These are phyloP conservation scores for Caiman crocodilus DNA, from an alignment of 2,797 vertebrate species.

Conservation along the genomic window DNA sequence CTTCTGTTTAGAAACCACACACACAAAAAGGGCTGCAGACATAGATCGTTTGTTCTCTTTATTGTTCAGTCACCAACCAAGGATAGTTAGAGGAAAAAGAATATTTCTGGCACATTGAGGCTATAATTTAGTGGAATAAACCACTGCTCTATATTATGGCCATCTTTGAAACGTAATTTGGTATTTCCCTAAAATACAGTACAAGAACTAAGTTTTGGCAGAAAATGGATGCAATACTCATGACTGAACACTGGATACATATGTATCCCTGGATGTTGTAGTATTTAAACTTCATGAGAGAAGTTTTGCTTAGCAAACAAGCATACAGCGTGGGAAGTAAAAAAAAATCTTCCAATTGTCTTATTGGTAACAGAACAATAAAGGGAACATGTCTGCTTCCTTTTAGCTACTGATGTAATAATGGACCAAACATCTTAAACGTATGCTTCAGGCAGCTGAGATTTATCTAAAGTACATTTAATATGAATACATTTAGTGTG, in stretches of 20 bases:
- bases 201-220: slow-evolving; percentile 52
- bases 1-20: neutral
- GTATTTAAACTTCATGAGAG: slow-evolving; percentile 40
- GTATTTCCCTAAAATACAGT: slow-evolving; percentile 44
- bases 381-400: neutral
- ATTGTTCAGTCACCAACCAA: neutral
- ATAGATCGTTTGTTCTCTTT: neutral
- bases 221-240: slow-evolving; percentile 35
- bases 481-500: neutral
- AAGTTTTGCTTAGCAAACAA: slow-evolving; percentile 28
- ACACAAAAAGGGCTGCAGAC: neutral
- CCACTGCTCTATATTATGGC: neutral
- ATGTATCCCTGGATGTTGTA: slow-evolving; percentile 28
- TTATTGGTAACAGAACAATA: neutral
- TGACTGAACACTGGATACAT: slow-evolving; percentile 39
- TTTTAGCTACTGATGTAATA: neutral
- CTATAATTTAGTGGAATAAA: slow-evolving; percentile 67
- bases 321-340: slow-evolving; percentile 48
- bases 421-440: neutral
- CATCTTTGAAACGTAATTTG: slow-evolving; percentile 50
- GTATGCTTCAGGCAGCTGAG: neutral
- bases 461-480: neutral
- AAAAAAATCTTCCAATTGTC: slow-evolving; percentile 20
- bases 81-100: neutral
- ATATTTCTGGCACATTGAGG: slow-evolving; percentile 61